Evolutionary conservation across 2,888 invertebrate species (phyloP).

Genomic region (Zootermopsis nevadensis): DNA sequence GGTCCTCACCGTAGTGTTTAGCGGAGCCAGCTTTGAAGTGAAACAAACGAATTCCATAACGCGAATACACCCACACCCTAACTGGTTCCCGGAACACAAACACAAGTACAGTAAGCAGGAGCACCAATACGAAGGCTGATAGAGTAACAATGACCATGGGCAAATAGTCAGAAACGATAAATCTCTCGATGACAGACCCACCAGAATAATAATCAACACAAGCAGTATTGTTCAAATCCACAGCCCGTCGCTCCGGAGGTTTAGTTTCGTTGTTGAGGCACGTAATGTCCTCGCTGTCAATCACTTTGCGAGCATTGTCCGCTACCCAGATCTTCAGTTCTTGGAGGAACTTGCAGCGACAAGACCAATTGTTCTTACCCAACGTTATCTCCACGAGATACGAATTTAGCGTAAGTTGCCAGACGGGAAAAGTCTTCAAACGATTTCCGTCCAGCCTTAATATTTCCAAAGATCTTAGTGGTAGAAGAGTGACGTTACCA

Average conservation of each 20-base stretch:
- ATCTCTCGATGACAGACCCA: constrained; percentile 83
- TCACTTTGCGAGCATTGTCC: constrained; percentile 82
- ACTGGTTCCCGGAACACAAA: constrained; percentile 89
- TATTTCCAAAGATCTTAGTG: constrained; percentile 81
- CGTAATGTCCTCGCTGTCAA: constrained; percentile 82
- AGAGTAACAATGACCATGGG: constrained; percentile 85
- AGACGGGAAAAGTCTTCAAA: constrained; percentile 82
- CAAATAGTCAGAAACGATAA: constrained; percentile 85
- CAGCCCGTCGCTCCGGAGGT: constrained; percentile 80
- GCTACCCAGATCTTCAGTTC: constrained; percentile 85
- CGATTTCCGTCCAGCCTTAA: constrained; percentile 87
- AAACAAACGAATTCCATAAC: constrained; percentile 86
- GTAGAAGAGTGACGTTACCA: constrained; percentile 82
- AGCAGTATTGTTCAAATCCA: constrained; percentile 86
- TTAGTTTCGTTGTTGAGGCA: constrained; percentile 82
- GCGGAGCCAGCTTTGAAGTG: constrained; percentile 73
- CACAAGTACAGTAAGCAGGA: constrained; percentile 80
- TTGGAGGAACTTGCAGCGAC: constrained; percentile 89
- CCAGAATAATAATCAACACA: constrained; percentile 89
- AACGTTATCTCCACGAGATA: constrained; percentile 80
- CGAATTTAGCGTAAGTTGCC: constrained; percentile 77
- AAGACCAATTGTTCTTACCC: constrained; percentile 89
- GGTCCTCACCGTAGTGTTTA: constrained; percentile 72
- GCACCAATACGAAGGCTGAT: constrained; percentile 79
- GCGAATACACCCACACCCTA: constrained; percentile 87